Evolutionary conservation across 2,113 vertebrate species (phyloP).

Genomic region (Hemichromis elongatus): DNA sequence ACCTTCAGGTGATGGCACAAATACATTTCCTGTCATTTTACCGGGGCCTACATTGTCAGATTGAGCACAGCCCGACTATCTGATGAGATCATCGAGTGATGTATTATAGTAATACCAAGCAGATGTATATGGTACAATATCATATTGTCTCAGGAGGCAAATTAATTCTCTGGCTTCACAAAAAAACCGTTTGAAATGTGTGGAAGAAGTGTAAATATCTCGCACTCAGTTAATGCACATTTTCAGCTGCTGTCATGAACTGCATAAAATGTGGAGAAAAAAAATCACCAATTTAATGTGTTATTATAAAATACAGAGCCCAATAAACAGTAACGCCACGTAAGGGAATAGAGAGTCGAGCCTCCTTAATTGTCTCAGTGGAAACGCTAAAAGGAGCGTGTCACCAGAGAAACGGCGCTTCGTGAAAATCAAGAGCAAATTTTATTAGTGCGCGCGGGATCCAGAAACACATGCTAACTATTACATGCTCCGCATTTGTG

Average conservation of each 20-base stretch:
- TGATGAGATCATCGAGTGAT: not conserved
- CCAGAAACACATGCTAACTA: not conserved
- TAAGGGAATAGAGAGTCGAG: not conserved
- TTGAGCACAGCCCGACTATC: slow-evolving; percentile 1
- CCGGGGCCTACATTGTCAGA: not conserved
- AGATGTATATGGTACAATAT: not conserved
- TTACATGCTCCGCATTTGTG: not conserved
- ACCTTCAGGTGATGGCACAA: slow-evolving; percentile 50
- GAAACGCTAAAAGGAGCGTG: not conserved
- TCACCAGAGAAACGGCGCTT: slow-evolving; percentile 21
- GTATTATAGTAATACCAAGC: not conserved
- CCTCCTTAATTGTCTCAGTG: not conserved
- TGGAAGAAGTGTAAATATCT: not conserved
- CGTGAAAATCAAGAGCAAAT: slow-evolving; percentile 20
- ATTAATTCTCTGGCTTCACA: not conserved
- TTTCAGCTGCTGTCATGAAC: slow-evolving; percentile 1
- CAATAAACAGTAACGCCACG: not conserved
- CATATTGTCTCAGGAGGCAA: not conserved
- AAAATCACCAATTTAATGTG: not conserved
- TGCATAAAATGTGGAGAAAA: not conserved
- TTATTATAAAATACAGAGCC: not conserved
- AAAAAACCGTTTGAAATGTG: not conserved
- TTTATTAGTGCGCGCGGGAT: not conserved
- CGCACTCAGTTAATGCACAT: not conserved
- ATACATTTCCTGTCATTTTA: slow-evolving; percentile 27